These are phyloP conservation scores for Aspidoscelis tigris DNA, from an alignment of 2,113 vertebrate genomes.

Conservation along the genomic window DNA sequence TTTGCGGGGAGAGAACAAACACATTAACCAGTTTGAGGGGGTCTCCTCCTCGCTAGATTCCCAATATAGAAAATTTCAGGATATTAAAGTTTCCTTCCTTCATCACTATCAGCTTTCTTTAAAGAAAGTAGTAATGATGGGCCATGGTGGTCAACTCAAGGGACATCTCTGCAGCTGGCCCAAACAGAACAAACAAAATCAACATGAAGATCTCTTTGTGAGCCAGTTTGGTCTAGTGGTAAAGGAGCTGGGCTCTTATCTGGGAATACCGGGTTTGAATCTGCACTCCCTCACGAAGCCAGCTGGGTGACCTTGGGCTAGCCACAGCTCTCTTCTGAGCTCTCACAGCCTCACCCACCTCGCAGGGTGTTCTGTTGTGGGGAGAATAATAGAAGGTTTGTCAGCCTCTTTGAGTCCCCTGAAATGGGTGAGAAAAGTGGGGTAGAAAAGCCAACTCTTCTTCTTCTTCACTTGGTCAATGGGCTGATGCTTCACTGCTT, in stretches of 20 bases:
- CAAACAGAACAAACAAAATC: conserved; percentile 24
- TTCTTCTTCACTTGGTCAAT: neutral
- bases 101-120: conserved; percentile 17
- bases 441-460: too few relatives aligned
- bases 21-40: conserved; percentile 32
- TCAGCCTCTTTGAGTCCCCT: too few relatives aligned
- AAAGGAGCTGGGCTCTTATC: too few relatives aligned
- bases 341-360: too few relatives aligned
- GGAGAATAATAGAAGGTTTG: too few relatives aligned
- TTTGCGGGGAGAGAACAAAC: conserved; percentile 43
- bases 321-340: too few relatives aligned
- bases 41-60: conserved; percentile 42
- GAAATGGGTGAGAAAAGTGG: too few relatives aligned
- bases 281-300: too few relatives aligned
- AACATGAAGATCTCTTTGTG: conserved; percentile 1
- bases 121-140: neutral
- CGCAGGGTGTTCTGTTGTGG: too few relatives aligned
- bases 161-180: conserved; percentile 33
- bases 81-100: conserved; percentile 43
- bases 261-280: too few relatives aligned
- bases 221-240: too few relatives aligned
- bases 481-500: neutral
- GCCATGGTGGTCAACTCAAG: conserved; percentile 35
- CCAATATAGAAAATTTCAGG: conserved; percentile 14
- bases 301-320: too few relatives aligned